phyloP scores from a whole-genome alignment of 1,140 invertebrate genomes.

The Lepidotrigona ventralis region DNA sequence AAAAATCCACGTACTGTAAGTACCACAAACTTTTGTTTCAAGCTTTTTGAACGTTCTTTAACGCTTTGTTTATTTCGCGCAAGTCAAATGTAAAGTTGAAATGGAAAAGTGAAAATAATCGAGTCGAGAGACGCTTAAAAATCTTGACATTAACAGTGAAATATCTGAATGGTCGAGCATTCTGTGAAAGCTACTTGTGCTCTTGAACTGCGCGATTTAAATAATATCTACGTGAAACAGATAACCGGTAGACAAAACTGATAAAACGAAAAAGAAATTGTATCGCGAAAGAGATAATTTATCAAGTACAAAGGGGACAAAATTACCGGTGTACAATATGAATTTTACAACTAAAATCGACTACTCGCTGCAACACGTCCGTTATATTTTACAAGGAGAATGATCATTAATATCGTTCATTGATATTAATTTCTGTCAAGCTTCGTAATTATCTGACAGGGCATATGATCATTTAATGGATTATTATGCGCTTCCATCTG shows the following conservation, averaged over 20 bases:
- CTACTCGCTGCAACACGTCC: conserved; percentile 24
- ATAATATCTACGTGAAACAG: conserved; percentile 12
- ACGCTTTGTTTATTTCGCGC: neutral
- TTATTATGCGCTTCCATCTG: conserved; percentile 60
- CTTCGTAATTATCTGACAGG: conserved; percentile 58
- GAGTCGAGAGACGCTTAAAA: neutral
- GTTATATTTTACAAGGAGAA: conserved; percentile 50
- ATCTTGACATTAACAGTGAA: neutral
- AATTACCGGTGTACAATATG: conserved; percentile 49
- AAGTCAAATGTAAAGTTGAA: neutral
- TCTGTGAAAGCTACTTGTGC: neutral
- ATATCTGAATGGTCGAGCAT: neutral
- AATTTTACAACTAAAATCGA: conserved; percentile 50
- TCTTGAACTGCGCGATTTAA: neutral
- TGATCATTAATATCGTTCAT: conserved; percentile 49
- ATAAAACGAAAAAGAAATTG: conserved; percentile 43
- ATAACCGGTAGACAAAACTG: conserved; percentile 9
- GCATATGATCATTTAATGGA: conserved; percentile 60
- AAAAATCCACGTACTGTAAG: neutral
- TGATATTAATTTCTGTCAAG: conserved; percentile 54
- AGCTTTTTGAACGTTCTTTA: neutral
- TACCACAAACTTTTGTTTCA: neutral
- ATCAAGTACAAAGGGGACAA: conserved; percentile 39
- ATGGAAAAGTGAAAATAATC: neutral
- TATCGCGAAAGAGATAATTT: conserved; percentile 42